Evolutionary conservation across 2,888 invertebrate genomes (phyloP), one percentile per base, ranked within the genome.

Genomic region (Xestia rhomboidea): DNA sequence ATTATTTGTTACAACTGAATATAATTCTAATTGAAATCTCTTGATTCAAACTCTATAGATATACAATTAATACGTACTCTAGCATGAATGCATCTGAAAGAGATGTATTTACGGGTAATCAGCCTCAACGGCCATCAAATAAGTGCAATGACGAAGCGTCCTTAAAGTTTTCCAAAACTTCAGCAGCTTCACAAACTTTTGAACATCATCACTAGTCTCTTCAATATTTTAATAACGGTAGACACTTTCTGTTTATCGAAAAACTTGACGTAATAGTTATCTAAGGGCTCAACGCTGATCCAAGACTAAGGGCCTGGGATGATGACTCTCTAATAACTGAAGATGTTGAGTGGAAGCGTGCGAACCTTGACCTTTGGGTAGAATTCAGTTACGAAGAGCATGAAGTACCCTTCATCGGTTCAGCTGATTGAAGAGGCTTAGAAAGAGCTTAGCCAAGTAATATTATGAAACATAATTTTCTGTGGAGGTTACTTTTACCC

Each of bases 351-450:
- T 66, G 27, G 77, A 67, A 57, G 68, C 46, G 13, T 44, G 8
- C 10, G 30, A 64, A 73, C 84, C 84, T 79, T 86, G 87, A 69
- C 66, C 69, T 84, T 79, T 64, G 13, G 27, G 46, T 41, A 46
- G 13, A 38, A 63, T 78, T 73, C 67, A 69, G 74, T 79, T 72
- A 86, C 74, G 73, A 77, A 73, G 71, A 60, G 54, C 13, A 69
- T 69, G 10, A 79, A 84, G 87, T 63, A 67, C 69, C 51, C 79
- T 83, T 57, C 44, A 82, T 68, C 41, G 49, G 72, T 62, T 75
- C 60, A 60, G 84, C 70, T 62, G 63, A 83, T 75, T 79, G 62
- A 76, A 83, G 79, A 68, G 68, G 27, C 44, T 68, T 57, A 44
- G 27, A 63, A 68, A 73, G 54, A 13, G 51, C 74, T 78, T 69